Conservation (phyloP, 2,797 vertebrate genomes). For the Scarus forsteni region DNA sequence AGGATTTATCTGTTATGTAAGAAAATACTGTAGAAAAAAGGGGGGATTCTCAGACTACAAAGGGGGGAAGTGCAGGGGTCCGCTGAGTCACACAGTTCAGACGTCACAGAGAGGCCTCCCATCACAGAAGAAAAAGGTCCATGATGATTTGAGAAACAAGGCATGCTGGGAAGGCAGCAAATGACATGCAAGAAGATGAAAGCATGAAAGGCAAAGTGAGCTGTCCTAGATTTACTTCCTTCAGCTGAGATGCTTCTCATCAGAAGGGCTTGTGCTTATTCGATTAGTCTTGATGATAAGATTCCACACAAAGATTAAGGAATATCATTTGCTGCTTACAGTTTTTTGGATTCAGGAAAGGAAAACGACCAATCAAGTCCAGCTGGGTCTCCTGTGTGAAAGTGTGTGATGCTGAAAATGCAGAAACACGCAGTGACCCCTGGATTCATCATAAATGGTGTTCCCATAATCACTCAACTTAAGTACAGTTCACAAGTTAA, state of each 20-base stretch:
- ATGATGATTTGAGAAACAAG: slow-evolving; percentile 2
- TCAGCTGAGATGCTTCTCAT: background rate
- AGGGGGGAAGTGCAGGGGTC: background rate
- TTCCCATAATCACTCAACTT: slow-evolving; percentile 1
- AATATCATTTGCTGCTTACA: slow-evolving; percentile 53
- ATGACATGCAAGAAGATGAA: slow-evolving; percentile 1
- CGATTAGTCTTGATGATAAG: background rate
- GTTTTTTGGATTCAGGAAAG: slow-evolving; percentile 38
- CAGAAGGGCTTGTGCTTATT: background rate
- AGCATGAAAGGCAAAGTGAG: background rate
- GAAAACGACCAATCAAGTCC: slow-evolving; percentile 53
- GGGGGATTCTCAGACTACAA: slow-evolving; percentile 50
- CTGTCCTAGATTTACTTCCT: background rate
- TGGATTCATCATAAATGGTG: slow-evolving; percentile 12
- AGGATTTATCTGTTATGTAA: slow-evolving; percentile 74
- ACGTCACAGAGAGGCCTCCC: slow-evolving; percentile 4
- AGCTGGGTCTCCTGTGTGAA: slow-evolving; percentile 47
- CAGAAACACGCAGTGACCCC: slow-evolving; percentile 56
- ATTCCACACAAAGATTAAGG: background rate
- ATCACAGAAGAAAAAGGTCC: slow-evolving; percentile 1
- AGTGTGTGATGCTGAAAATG: slow-evolving; percentile 61
- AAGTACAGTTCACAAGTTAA: background rate
- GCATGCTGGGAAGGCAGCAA: slow-evolving; percentile 13
- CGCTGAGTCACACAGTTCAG: slow-evolving; percentile 33
- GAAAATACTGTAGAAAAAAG: slow-evolving; percentile 34